Conservation (phyloP, 2,113 vertebrate species). For the Pachypanchax playfairii region DNA sequence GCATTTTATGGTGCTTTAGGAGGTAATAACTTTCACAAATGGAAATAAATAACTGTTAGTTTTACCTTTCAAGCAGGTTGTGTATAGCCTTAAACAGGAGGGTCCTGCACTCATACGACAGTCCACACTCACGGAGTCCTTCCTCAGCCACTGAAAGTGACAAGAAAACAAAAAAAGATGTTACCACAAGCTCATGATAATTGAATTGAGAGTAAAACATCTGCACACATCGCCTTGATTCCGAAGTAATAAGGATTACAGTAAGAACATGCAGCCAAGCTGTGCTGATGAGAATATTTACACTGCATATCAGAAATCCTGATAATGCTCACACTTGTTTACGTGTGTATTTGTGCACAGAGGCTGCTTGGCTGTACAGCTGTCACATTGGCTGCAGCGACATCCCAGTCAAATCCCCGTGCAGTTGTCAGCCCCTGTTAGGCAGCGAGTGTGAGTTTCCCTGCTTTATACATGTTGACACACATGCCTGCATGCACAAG, state of each 20-base stretch:
- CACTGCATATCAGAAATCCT: constrained; percentile 43
- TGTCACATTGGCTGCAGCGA: constrained; percentile 70
- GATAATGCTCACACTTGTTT: constrained; percentile 12
- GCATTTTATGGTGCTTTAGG: too few relatives aligned
- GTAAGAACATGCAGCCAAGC: constrained; percentile 44
- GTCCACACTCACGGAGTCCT: constrained; percentile 96
- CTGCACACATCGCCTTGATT: constrained; percentile 41
- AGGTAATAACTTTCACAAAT: too few relatives aligned
- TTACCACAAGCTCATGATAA: not conserved
- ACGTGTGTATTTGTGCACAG: constrained; percentile 12
- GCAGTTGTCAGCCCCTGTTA: constrained; percentile 75
- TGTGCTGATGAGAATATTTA: constrained; percentile 52
- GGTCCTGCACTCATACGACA: constrained; percentile 97
- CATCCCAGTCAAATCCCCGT: constrained; percentile 64
- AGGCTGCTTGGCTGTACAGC: constrained; percentile 54
- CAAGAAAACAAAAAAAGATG: not conserved
- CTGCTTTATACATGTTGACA: constrained; percentile 41
- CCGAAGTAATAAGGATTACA: constrained; percentile 31
- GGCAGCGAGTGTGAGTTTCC: constrained; percentile 38
- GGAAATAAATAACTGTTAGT: not conserved
- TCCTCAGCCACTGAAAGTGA: constrained; percentile 91
- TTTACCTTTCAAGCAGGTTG: constrained; percentile 98
- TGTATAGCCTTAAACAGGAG: constrained; percentile 99
- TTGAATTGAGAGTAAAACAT: constrained; percentile 41
- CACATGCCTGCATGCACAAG: constrained; percentile 48